These are phyloP conservation scores for Brachyhypopomus occidentalis DNA, from an alignment of 2,113 vertebrate genomes.

Conservation along the genomic window DNA sequence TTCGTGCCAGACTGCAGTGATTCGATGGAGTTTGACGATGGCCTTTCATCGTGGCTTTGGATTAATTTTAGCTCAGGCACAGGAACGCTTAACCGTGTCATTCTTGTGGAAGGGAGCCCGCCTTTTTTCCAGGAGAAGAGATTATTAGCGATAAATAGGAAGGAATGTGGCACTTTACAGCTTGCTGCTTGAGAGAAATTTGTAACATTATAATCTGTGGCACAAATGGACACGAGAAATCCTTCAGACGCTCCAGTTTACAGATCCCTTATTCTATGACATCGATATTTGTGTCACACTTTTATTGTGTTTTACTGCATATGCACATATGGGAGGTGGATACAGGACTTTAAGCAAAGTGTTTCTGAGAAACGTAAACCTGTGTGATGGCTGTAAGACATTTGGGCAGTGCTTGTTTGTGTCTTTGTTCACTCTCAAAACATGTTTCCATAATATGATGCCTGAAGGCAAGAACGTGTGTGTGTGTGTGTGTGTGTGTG, in stretches of 20 bases:
- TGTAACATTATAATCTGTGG: background rate
- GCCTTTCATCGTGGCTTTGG: constrained; percentile 14
- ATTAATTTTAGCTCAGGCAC: constrained; percentile 10
- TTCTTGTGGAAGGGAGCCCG: background rate
- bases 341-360: too few relatives aligned
- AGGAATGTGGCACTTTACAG: constrained; percentile 13
- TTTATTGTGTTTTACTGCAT: too few relatives aligned
- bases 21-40: constrained; percentile 1
- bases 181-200: background rate
- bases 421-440: background rate
- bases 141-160: constrained; percentile 24
- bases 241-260: too few relatives aligned
- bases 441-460: background rate
- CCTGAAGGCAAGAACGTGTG: background rate
- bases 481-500: constrained; percentile 16
- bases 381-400: too few relatives aligned
- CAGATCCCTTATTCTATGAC: too few relatives aligned
- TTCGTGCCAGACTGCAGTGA: constrained; percentile 10
- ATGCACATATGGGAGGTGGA: too few relatives aligned
- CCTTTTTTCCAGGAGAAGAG: background rate
- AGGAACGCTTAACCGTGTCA: background rate
- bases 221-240: background rate
- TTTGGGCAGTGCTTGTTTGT: too few relatives aligned
- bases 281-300: too few relatives aligned
- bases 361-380: too few relatives aligned